These are phyloP conservation scores for Lathamus discolor DNA, from an alignment of 2,113 vertebrate genomes.

Conservation along the genomic window DNA sequence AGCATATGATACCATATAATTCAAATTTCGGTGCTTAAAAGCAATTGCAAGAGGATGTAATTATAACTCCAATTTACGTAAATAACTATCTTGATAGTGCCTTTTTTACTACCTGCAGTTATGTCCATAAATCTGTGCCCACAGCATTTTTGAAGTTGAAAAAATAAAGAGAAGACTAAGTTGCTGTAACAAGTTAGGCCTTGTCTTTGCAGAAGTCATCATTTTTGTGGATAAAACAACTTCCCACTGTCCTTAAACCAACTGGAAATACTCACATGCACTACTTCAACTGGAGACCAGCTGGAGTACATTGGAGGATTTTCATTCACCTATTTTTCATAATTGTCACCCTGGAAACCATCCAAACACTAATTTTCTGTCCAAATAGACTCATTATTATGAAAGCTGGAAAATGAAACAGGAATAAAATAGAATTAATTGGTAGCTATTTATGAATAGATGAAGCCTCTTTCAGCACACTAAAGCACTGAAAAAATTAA, in stretches of 20 bases:
- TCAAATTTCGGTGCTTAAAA: background rate
- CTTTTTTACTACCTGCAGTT: background rate
- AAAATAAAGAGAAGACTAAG: background rate
- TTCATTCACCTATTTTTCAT: slow-evolving; percentile 81
- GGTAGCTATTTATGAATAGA: background rate
- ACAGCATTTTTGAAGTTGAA: background rate
- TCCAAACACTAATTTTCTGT: slow-evolving; percentile 84
- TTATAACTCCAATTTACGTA: background rate
- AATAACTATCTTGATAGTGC: background rate
- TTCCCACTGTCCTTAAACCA: background rate
- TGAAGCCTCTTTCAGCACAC: background rate
- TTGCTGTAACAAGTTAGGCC: background rate
- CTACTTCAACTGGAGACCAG: slow-evolving; percentile 84
- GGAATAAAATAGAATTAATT: background rate
- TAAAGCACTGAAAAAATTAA: slow-evolving; percentile 17
- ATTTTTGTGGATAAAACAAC: background rate
- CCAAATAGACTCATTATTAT: slow-evolving; percentile 92
- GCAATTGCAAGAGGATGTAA: background rate
- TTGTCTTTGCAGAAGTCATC: background rate
- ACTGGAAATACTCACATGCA: slow-evolving; percentile 65
- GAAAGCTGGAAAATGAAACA: slow-evolving; percentile 81
- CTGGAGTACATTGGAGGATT: slow-evolving; percentile 82
- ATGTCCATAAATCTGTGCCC: background rate
- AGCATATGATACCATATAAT: background rate
- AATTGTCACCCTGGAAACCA: slow-evolving; percentile 82